Conservation (phyloP, 2,888 invertebrate species). For the Podotricha telesiphe region DNA sequence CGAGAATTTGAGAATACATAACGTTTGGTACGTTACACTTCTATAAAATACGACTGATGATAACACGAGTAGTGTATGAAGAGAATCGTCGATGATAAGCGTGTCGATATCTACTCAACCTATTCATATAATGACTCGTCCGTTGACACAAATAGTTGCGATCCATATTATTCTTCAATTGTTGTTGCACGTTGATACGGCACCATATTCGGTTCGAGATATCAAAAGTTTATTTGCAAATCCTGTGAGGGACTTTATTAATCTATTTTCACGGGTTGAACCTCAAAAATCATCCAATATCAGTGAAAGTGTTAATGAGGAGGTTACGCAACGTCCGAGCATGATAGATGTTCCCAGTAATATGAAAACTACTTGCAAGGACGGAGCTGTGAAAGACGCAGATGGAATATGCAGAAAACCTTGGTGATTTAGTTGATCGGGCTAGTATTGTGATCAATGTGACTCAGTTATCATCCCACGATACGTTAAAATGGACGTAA, state of each 20-base stretch:
- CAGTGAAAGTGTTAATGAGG: conserved; percentile 33
- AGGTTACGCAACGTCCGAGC: conserved; percentile 42
- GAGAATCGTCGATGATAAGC: conserved; percentile 46
- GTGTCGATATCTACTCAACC: conserved; percentile 58
- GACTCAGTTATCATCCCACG: conserved; percentile 57
- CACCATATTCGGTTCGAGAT: conserved; percentile 57
- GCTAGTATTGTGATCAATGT: conserved; percentile 44
- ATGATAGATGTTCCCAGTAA: conserved; percentile 73
- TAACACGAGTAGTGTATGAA: conserved; percentile 35
- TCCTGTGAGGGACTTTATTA: conserved; percentile 65
- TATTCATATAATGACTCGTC: conserved; percentile 69
- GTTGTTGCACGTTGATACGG: conserved; percentile 53
- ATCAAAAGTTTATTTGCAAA: conserved; percentile 66
- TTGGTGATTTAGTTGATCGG: conserved; percentile 56
- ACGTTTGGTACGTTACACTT: neutral
- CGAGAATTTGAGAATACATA: neutral
- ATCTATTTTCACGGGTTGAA: conserved; percentile 43
- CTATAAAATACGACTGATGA: conserved; percentile 32
- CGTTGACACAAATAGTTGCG: conserved; percentile 64
- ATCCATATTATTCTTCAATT: conserved; percentile 62
- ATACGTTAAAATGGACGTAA: conserved; percentile 65
- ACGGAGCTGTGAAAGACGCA: conserved; percentile 56
- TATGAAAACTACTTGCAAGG: conserved; percentile 51
- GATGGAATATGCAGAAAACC: conserved; percentile 69
- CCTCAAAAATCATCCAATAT: conserved; percentile 19